Base-by-base conservation (phyloP, 2,113 vertebrate genomes). In the Antechinus stuartii region DNA sequence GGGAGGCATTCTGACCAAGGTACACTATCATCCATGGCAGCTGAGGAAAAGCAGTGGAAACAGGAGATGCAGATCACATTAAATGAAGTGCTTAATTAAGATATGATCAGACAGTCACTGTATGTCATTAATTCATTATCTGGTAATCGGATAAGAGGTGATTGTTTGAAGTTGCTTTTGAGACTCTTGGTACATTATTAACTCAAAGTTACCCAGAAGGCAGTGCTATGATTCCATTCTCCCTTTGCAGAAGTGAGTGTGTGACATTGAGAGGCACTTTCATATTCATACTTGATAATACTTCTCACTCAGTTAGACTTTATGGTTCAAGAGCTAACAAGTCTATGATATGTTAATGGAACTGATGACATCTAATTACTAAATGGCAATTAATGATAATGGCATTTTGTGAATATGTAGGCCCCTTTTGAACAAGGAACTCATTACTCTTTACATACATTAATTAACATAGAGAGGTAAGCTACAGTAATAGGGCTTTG, bases 111-210 rank as follows among this genome's bases (percentile, higher is more conserved):
- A 95, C 96, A 97, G 92, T 96, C 91, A 96, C 97, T 4, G 94
- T 97, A 54, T 97, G 97, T 96, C 91, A 94, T 98, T 97, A 98
- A 97, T 93, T 91, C 96, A 90, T 91, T 97, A 50, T 90, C 96
- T 97, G 95, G 95, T 98, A 97, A 98, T 95, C 96, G 95, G 98
- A 97, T 98, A 97, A 97, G 97, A 98, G 97, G 97, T 96, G 97
- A 98, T 97, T 96, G 94, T 97, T 98, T 92, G 96, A 93, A 97
- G 95, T 97, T 98, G 95, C 97, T 95, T 46, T 76, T 97, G 98
- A 98, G 49, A 89, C 89, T 89, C 91, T 98, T 91, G 94, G 96
- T 95, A 98, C 68, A 61, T 97, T 96, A 97, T 98, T 98, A 97
- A 94, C 98, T 98, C 92, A 97, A 1, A 94, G 96, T 97, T 95